A percentile compares a stretch with the other conserved stretches of the same genome.
Evolutionary conservation across 2,113 vertebrate species (phyloP).

Genomic region (Anser cygnoides): DNA sequence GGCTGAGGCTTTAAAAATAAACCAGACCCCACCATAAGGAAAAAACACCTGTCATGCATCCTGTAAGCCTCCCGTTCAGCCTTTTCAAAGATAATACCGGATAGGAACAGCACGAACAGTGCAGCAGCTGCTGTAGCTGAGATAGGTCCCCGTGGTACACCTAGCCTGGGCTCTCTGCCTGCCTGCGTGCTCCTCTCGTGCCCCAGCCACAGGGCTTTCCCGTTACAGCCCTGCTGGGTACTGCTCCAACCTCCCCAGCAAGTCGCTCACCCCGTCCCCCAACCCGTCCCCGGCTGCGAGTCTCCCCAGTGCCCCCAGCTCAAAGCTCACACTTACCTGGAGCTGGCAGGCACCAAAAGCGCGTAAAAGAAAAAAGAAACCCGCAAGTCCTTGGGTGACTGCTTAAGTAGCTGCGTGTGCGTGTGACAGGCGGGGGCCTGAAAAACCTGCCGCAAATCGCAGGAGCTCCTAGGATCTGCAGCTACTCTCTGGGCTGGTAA

Average conservation of each 20-base stretch:
- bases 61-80: background rate
- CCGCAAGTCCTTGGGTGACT: background rate
- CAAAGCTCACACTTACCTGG: slow-evolving; percentile 63
- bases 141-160: background rate
- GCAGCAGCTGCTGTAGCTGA: slow-evolving; percentile 7
- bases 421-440: slow-evolving; percentile 75
- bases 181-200: no score
- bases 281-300: background rate
- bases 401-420: slow-evolving; percentile 69
- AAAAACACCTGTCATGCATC: slow-evolving; percentile 24
- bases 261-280: background rate
- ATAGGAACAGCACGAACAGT: background rate
- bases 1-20: slow-evolving; percentile 14
- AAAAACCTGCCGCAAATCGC: slow-evolving; percentile 76
- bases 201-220: background rate
- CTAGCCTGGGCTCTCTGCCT: background rate
- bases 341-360: background rate
- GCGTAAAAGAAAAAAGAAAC: background rate
- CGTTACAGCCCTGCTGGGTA: background rate
- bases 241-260: background rate
- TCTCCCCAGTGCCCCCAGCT: background rate
- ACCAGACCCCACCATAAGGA: background rate
- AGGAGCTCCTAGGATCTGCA: slow-evolving; percentile 15
- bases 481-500: slow-evolving; percentile 66
- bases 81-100: background rate